Conservation (phyloP, 1,140 invertebrate genomes). For the Magallana ariakensis region DNA sequence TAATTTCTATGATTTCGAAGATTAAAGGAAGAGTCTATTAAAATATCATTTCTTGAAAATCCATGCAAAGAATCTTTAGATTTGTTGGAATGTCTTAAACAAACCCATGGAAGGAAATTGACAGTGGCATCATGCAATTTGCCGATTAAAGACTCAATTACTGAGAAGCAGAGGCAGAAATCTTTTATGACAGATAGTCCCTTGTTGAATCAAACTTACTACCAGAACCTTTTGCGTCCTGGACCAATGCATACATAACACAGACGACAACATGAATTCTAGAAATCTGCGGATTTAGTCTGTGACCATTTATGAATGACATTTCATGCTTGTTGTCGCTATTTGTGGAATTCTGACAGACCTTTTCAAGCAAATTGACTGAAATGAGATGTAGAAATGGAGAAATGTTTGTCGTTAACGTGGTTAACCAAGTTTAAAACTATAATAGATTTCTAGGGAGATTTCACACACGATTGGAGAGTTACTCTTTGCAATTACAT, state of each 20-base stretch:
- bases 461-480: constrained; percentile 2
- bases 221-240: not conserved
- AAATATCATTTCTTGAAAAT: too few species aligned
- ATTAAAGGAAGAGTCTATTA: too few species aligned
- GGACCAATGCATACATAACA: not conserved
- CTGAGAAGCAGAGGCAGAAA: not conserved
- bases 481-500: not conserved
- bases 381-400: constrained; percentile 1
- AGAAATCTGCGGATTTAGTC: not conserved
- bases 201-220: not conserved
- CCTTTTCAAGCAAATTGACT: not conserved
- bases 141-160: not conserved
- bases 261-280: not conserved
- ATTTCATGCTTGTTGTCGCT: not conserved
- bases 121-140: constrained; percentile 4
- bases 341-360: not conserved
- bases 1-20: too few species aligned
- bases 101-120: not conserved
- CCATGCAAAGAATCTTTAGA: too few species aligned
- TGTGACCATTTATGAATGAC: not conserved
- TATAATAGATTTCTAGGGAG: not conserved
- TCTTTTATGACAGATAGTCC: not conserved
- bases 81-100: too few species aligned
- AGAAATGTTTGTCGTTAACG: not conserved
- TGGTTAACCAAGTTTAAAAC: constrained; percentile 13